Evolutionary conservation across 2,797 vertebrate genomes (phyloP), one percentile per base, ranked within the genome.

Genomic region (Danio albolineatus): DNA sequence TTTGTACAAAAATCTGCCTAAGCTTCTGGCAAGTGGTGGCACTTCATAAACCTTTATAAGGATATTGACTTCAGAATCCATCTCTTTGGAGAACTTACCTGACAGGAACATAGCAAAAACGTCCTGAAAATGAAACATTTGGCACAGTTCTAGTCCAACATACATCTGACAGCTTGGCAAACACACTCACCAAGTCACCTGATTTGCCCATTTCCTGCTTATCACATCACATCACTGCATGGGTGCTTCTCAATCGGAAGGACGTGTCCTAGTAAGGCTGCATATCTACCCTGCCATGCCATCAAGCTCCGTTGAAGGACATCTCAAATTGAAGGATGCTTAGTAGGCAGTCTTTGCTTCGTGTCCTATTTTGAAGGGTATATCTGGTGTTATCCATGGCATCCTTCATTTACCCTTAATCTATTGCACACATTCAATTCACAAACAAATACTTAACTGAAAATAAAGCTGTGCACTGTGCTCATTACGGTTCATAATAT

Each of bases 1-100:
- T 78, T 82, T 85, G 83, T 85, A 83, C 81, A 84, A 92, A 28
- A 92, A 92, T 90, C 91, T 86, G 81, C 74, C 86, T 90, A 92
- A 87, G 89, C 85, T 87, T 90, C 84, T 88, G 85, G 89, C 87
- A 83, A 87, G 90, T 88, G 61, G 84, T 92, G 90, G 90, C 92
- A 93, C 91, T 92, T 64, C 39, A 54, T 43, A 38, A 16, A 46
- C 41, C 49, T 65, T 59, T 54, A 41, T 19, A 66, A 19, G 21
- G 49, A 13, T 49, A 41, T 49, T 74, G 28, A 70, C 44, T 60
- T 61, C 28, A 49, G 56, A 56, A 77, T 51, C 46, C 36, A 51
- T 61, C 46, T 71, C 56, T 62, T 72, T 79, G 57, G 56, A 60
- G 28, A 61, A 62, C 57, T 53, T 62, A 6, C 56, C n/a, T 71